These are phyloP conservation scores for Arizona elegans DNA, from an alignment of 2,113 vertebrate species.

Conservation along the genomic window DNA sequence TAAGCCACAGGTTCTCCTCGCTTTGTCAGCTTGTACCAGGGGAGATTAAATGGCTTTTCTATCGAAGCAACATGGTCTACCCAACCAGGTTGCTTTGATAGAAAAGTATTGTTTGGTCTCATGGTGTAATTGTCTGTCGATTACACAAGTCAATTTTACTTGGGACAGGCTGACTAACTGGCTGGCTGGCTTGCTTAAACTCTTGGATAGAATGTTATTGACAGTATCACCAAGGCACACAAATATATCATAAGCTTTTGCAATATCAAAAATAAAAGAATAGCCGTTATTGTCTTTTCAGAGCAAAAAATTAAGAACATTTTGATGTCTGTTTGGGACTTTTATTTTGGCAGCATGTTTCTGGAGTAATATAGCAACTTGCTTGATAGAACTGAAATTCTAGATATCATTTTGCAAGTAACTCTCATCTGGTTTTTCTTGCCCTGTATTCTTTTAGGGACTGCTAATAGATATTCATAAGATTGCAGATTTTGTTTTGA, in stretches of 20 bases:
- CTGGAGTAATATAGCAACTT: background rate
- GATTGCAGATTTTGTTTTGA: conserved; percentile 63
- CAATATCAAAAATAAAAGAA: background rate
- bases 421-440: conserved; percentile 40
- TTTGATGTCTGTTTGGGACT: background rate
- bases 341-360: background rate
- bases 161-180: background rate
- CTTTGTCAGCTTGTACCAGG: no score
- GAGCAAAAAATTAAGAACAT: background rate
- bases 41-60: no score
- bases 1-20: no score
- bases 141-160: background rate
- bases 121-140: background rate
- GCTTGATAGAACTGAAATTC: conserved; percentile 41
- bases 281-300: background rate
- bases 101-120: background rate
- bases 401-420: conserved; percentile 43
- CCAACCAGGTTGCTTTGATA: no score
- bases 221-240: background rate
- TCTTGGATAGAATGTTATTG: background rate
- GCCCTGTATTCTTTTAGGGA: conserved; percentile 47
- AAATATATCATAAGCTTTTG: background rate
- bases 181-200: background rate
- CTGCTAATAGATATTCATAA: conserved; percentile 47
- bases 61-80: no score